Evolutionary conservation across 2,888 invertebrate species (phyloP).

Genomic region (Leucoma salicis): DNA sequence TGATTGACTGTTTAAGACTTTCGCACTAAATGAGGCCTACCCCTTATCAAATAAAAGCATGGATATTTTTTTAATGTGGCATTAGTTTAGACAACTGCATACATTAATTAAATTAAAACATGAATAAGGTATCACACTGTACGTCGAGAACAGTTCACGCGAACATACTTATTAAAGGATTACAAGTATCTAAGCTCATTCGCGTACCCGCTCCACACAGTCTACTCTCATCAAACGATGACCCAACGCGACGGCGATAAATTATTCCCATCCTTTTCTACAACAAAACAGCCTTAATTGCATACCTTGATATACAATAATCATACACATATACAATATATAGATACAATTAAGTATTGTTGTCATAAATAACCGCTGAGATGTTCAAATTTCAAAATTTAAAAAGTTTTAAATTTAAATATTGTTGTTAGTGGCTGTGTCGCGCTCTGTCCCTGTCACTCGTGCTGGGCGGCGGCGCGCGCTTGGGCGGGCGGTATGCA

Average conservation of each 20-base stretch:
- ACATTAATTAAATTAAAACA: too few species aligned
- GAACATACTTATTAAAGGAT: constrained; percentile 60
- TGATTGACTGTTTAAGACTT: too few species aligned
- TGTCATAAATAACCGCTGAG: constrained; percentile 8
- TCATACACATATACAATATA: constrained; percentile 7
- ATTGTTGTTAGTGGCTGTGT: constrained; percentile 41
- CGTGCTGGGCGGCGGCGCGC: constrained; percentile 78
- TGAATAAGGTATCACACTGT: too few species aligned
- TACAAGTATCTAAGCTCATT: constrained; percentile 64
- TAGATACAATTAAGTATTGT: constrained; percentile 2
- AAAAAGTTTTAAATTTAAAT: constrained; percentile 28
- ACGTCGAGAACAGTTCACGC: too few species aligned
- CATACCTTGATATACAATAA: constrained; percentile 28
- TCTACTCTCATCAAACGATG: constrained; percentile 61
- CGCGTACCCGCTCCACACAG: constrained; percentile 59
- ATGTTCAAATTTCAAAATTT: constrained; percentile 12
- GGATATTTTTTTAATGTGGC: too few species aligned
- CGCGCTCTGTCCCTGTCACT: constrained; percentile 74
- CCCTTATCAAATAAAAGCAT: too few species aligned
- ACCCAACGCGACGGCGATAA: constrained; percentile 72
- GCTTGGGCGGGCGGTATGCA: constrained; percentile 83
- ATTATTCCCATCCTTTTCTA: constrained; percentile 78
- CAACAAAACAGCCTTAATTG: constrained; percentile 53
- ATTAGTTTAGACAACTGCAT: too few species aligned
- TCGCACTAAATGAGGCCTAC: too few species aligned